A percentile compares a stretch with the other conserved stretches of the same genome.
phyloP scores from a whole-genome alignment of 2,888 invertebrate genomes.

The Drosophila limbata region DNA sequence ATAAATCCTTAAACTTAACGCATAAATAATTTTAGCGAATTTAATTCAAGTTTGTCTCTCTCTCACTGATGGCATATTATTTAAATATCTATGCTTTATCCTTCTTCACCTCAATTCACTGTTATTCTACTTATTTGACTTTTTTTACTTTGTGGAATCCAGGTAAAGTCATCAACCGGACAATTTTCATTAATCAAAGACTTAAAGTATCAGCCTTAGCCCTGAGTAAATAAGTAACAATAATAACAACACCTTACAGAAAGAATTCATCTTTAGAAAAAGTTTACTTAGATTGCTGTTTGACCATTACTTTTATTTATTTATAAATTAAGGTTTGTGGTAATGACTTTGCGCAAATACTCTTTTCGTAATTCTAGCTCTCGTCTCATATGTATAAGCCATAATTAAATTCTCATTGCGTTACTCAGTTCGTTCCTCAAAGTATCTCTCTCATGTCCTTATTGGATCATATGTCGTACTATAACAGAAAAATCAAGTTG shows the following conservation, averaged over 20 bases:
- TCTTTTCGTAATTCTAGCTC: not conserved
- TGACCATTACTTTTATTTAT: not conserved
- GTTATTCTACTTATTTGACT: not conserved
- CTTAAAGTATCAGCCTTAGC: conserved; percentile 17
- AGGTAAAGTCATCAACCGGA: not conserved
- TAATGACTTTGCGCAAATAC: not conserved
- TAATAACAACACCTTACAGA: not conserved
- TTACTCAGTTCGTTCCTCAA: too few species aligned
- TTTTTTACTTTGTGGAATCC: not conserved
- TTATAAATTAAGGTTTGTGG: not conserved
- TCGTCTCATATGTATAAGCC: not conserved
- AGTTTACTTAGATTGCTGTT: not conserved
- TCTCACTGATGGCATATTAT: not conserved
- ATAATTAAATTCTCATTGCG: too few species aligned
- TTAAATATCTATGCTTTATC: not conserved
- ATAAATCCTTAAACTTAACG: not conserved
- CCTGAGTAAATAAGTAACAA: not conserved
- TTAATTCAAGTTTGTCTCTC: too few species aligned
- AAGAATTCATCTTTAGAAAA: not conserved
- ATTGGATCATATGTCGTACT: too few species aligned
- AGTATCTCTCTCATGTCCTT: too few species aligned
- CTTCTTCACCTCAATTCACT: not conserved
- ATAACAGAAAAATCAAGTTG: too few species aligned
- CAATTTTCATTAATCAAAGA: conserved; percentile 40
- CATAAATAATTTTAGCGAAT: not conserved